Base-by-base conservation (phyloP, 2,797 vertebrate genomes). In the Lycodopsis pacificus region DNA sequence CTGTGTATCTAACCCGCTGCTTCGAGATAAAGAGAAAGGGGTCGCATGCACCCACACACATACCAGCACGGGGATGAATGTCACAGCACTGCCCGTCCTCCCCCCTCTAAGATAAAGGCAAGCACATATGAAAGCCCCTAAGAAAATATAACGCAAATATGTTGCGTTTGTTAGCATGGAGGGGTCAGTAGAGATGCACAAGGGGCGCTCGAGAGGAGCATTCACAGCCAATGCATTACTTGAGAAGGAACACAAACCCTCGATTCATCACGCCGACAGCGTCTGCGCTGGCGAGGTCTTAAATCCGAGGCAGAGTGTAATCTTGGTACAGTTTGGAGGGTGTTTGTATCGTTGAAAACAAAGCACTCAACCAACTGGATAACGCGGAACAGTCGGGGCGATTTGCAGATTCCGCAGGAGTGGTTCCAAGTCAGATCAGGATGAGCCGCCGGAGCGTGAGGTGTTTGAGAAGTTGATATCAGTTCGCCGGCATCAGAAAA, bases 141-240 rank as follows among this genome's bases (percentile, higher is more conserved):
- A 88, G 92, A 90, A 94, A 94, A 94, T 92, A 88, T 84, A 93
- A 90, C 84, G 3, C 27, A 27, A 27, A 93, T 95, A 94, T 94
- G 90, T 93, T 91, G 90, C 75, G 82, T 92, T 85, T 83, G 93
- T 94, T 95, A 94, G 85, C 88, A 66, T 54, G 74, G 79, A 85
- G 85, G 86, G 80, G 80, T 86, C 89, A 87, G 93, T 86, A 73
- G 81, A 89, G 89, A 91, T 79, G 82, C 86, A 77, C 32, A 40
- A 75, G 67, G 73, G 53, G 69, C 70, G 65, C 90, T 89, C 84
- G 73, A 86, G 81, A 77, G 82, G 67, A 68, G 76, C 65, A 48
- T 84, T 86, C 77, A 46, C 74, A 14, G 84, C 86, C 75, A 84
- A 89, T 71, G 72, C 81, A 79, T 86, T 84, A 49, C 62, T 78